Percentiles rank a stretch among this genome's conserved stretches.
Evolutionary conservation across 2,888 invertebrate species (phyloP).

Genomic region (Euclidia mi): DNA sequence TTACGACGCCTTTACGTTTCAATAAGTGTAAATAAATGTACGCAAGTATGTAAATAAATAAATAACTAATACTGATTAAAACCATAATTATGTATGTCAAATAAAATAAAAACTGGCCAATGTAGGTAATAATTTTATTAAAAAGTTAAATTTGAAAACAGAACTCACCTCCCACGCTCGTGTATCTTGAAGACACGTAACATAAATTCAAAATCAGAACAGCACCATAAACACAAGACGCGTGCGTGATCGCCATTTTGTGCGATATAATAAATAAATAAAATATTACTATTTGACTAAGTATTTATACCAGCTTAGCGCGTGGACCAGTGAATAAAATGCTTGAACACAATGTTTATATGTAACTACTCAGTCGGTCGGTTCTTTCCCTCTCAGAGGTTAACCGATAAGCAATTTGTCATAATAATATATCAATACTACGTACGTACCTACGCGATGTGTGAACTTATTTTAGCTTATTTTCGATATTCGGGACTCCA

Average conservation of each 20-base stretch:
- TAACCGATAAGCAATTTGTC: slow-evolving; percentile 28
- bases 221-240: slow-evolving; percentile 10
- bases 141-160: background rate
- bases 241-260: slow-evolving; percentile 32
- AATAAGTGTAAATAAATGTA: too few species aligned
- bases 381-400: slow-evolving; percentile 43
- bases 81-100: background rate
- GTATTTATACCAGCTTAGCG: slow-evolving; percentile 16
- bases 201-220: slow-evolving; percentile 24
- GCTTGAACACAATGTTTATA: slow-evolving; percentile 25
- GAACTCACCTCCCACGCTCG: slow-evolving; percentile 22
- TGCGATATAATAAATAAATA: slow-evolving; percentile 2
- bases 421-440: slow-evolving; percentile 7
- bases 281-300: slow-evolving; percentile 12
- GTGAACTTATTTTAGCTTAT: background rate
- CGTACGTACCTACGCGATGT: background rate
- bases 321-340: slow-evolving; percentile 25
- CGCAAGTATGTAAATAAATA: too few species aligned
- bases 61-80: background rate
- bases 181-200: slow-evolving; percentile 28
- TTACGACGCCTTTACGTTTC: too few species aligned
- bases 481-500: slow-evolving; percentile 27
- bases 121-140: background rate
- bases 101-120: too few species aligned
- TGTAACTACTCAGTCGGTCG: slow-evolving; percentile 26